These are phyloP conservation scores for Falco berigora DNA, from an alignment of 2,797 vertebrate species.

Conservation along the genomic window DNA sequence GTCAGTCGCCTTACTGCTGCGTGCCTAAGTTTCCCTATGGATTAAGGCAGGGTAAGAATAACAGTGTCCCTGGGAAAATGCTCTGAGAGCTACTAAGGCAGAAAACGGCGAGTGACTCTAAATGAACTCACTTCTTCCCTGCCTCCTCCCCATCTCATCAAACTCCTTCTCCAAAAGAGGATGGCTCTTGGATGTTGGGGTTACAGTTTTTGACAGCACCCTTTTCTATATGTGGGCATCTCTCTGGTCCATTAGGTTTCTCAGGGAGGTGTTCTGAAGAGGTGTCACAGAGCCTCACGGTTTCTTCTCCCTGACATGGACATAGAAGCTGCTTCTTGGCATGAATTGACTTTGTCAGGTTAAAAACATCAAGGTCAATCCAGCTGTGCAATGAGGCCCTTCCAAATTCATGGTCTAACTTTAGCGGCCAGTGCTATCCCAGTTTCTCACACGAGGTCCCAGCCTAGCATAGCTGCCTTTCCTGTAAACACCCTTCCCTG, in stretches of 20 bases:
- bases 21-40: background rate
- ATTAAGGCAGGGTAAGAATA: background rate
- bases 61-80: background rate
- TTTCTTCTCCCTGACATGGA: background rate
- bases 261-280: background rate
- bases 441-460: background rate
- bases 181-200: background rate
- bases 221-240: background rate
- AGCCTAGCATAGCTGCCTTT: background rate
- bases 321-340: background rate
- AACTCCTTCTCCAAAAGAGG: background rate
- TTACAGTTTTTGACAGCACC: background rate
- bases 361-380: background rate
- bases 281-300: fast-evolving
- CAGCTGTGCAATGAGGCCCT: background rate
- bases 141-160: background rate
- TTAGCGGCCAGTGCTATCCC: background rate
- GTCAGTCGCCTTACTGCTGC: background rate
- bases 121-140: background rate
- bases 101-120: background rate
- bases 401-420: background rate
- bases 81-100: background rate
- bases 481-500: background rate
- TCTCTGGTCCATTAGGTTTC: background rate
- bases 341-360: background rate